Evolutionary conservation across 1,140 invertebrate species (phyloP), one percentile per base, ranked within the genome.

Genomic region (Calycopis cecrops): DNA sequence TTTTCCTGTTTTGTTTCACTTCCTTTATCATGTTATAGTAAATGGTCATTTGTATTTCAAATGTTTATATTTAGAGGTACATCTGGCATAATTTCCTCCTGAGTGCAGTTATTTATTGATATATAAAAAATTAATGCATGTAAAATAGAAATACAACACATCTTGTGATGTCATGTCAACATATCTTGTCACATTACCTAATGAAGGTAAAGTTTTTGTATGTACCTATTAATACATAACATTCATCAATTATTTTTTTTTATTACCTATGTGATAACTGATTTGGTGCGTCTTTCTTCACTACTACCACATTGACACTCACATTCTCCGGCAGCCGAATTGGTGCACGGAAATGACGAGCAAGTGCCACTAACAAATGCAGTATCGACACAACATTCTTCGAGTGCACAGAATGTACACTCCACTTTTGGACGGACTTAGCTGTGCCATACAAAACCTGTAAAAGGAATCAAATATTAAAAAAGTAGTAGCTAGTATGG

Each of bases 311-410:
- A 65, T 93, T 93, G 0, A 98, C 95, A 38, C 92, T 92, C 4
- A 99, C 97, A 88, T 99, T 97, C 88, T 99, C 98, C 0, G 98
- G 98, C 40, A 99, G 89, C 60, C 98, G 92, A 34, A 99, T 93
- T 0, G 98, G 98, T 7, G 98, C 98, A 35, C 98, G 89, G 82
- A 97, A 99, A 82, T 98, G 95, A 21, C 98, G 91, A 3, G 95
- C 98, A 28, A 99, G 79, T 0, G 96, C 93, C 10, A 99, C 98
- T 42, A 99, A 76, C 16, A 99, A 87, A 83, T 99, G 97, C 17
- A 99, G 89, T 74, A 99, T 99, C 0, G 98, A 92, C 1, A 99
- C 96, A 54, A 99, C 90, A 84, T 98, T 99, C 87, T 99, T 99
- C 0, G 96, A 95, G 88, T 99, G 97, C 35, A 99, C 92, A 62